A percentile compares a stretch with the other conserved stretches of the same genome.
These are phyloP conservation scores for Oreochromis grahami DNA, from an alignment of 2,797 vertebrate species.

Conservation along the genomic window DNA sequence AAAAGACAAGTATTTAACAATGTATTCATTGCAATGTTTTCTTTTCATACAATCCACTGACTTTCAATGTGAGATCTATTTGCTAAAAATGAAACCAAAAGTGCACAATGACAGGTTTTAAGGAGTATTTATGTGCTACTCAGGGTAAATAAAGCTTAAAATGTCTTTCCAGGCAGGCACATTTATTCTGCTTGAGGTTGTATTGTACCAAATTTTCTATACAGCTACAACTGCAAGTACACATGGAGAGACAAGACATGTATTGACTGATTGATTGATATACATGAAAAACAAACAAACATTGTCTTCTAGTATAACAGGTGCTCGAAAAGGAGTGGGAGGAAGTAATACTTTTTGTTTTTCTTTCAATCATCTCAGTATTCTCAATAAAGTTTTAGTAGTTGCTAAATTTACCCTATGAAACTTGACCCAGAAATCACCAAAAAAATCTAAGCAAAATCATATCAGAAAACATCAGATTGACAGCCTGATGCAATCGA, in stretches of 20 bases:
- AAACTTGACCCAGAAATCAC: neutral
- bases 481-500: neutral
- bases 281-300: neutral
- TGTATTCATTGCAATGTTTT: neutral
- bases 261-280: neutral
- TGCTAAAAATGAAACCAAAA: neutral
- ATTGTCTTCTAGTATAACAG: neutral
- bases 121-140: neutral
- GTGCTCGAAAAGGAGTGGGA: neutral
- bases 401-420: neutral
- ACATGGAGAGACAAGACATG: neutral
- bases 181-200: neutral
- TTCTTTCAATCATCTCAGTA: neutral
- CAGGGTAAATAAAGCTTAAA: neutral
- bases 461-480: neutral
- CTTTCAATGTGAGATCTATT: neutral
- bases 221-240: neutral
- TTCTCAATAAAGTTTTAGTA: neutral
- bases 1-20: neutral
- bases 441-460: neutral
- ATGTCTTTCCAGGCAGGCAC: neutral
- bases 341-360: neutral
- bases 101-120: neutral
- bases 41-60: neutral
- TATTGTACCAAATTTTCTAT: neutral